Evolutionary conservation across 37 sponge, comb jelly and placozoan genomes (phyloP).

Genomic region (Spongia lamella): DNA sequence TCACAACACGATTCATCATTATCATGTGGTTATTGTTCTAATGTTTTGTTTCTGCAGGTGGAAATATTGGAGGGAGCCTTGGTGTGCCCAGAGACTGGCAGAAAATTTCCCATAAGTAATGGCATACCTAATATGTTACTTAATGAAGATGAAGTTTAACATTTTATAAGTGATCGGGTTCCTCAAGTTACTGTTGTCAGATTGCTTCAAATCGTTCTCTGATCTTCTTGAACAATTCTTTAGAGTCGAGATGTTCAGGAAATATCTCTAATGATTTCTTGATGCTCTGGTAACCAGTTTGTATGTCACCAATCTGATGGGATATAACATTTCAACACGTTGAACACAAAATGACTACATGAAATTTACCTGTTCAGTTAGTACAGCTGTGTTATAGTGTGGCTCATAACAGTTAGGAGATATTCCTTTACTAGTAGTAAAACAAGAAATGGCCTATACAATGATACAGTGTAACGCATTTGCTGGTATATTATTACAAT

Average conservation of each 20-base stretch:
- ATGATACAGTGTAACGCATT: neutral
- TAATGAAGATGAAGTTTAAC: conserved; percentile 84
- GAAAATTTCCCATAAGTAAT: conserved; percentile 87
- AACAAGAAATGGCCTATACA: conserved; percentile 81
- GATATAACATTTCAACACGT: too few relatives aligned
- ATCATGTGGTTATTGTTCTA: too few relatives aligned
- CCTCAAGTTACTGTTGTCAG: conserved; percentile 42
- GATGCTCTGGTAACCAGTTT: conserved; percentile 80
- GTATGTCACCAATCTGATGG: conserved; percentile 80
- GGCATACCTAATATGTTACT: conserved; percentile 99
- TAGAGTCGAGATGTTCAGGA: conserved; percentile 89
- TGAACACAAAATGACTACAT: too few relatives aligned
- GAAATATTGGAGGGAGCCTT: conserved; percentile 95
- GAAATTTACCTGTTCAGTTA: conserved; percentile 66
- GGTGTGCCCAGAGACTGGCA: conserved; percentile 91
- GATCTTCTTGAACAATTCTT: conserved; percentile 79
- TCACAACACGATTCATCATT: too few relatives aligned
- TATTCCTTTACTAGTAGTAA: conserved; percentile 65
- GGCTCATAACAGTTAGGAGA: conserved; percentile 90
- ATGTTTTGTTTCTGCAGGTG: conserved; percentile 31
- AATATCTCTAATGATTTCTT: conserved; percentile 74
- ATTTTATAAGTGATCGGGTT: neutral
- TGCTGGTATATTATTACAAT: neutral
- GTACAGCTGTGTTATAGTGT: conserved; percentile 82
- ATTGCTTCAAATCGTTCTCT: conserved; percentile 87